Evolutionary conservation across 2,888 invertebrate species (phyloP), one percentile per base, ranked within the genome.

Genomic region (Litoditis marina): DNA sequence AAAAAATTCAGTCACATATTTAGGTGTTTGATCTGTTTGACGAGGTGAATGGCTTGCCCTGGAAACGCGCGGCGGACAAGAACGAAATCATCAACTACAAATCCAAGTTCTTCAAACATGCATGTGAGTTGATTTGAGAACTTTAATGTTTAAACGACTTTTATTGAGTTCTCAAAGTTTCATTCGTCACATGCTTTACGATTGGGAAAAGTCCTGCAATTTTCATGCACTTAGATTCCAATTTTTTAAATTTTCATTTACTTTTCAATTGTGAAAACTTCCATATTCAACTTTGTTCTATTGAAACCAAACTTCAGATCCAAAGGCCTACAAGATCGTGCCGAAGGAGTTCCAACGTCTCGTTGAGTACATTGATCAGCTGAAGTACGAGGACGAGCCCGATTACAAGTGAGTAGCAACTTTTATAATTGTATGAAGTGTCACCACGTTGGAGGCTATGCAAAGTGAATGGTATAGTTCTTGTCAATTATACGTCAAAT

Each of bases 11-110:
- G n/a, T n/a, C n/a, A n/a, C n/a, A n/a, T 4, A 4, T 31, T 22
- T 25, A 63, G 65, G 46, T 66, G n/a, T 67, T 65, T 44, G 69
- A 72, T 47, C 34, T 69, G 22, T 57, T 69, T 22, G 72, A 72
- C 53, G 66, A 66, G 8, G 19, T 34, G 16, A 30, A 60, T 27
- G 72, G 69, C 22, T 55, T 72, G 47, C 68, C 68, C 42, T 72
- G 72, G 72, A 65, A 44, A 27, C 36, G 47, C 51, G 50, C 42
- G 36, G 30, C 28, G 13, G 57, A 57, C 25, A 32, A 61, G 22
- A 57, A 58, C 8, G 13, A 49, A 7, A 46, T 58, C 16, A 32
- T 49, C 28, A 22, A 16, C 1, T 11, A 27, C 22, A 59, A 59
- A 32, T 51, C 51, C 13, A 59, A 39, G n/a, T 59, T 59, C 52